phyloP scores from a whole-genome alignment of 2,797 vertebrate genomes.

The Nannoperca obscura region DNA sequence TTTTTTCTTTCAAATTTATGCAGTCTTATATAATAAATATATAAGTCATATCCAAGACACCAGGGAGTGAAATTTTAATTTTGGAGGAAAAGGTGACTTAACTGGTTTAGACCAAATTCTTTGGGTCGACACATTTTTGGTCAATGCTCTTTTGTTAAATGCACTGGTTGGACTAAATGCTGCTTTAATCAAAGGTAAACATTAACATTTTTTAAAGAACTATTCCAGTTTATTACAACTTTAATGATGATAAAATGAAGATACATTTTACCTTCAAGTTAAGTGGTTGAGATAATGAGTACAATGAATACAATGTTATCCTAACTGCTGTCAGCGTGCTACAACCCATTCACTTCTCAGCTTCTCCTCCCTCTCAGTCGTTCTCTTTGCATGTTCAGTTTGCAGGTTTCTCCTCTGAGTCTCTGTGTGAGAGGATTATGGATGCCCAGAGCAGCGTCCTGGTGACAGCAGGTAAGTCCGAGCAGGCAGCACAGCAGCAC shows the following conservation, averaged over 20 bases:
- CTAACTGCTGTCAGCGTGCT: background rate
- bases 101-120: no score
- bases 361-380: background rate
- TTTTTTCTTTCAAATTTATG: no score
- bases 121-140: no score
- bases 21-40: no score
- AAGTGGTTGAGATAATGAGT: background rate
- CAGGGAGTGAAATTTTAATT: no score
- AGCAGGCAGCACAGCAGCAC: slow-evolving; percentile 7
- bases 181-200: background rate
- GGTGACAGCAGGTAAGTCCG: slow-evolving; percentile 85
- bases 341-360: background rate
- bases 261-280: background rate
- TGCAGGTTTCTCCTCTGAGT: slow-evolving; percentile 88
- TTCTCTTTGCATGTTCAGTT: slow-evolving; percentile 77
- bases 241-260: no score
- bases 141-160: no score
- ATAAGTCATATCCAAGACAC: no score
- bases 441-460: slow-evolving; percentile 83
- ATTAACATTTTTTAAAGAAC: background rate
- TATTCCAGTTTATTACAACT: background rate
- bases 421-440: slow-evolving; percentile 85
- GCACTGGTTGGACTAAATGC: no score
- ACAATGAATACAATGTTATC: background rate
- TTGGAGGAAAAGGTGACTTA: no score